These are phyloP conservation scores for Salminus brasiliensis DNA, from an alignment of 2,113 vertebrate genomes.

Conservation along the genomic window DNA sequence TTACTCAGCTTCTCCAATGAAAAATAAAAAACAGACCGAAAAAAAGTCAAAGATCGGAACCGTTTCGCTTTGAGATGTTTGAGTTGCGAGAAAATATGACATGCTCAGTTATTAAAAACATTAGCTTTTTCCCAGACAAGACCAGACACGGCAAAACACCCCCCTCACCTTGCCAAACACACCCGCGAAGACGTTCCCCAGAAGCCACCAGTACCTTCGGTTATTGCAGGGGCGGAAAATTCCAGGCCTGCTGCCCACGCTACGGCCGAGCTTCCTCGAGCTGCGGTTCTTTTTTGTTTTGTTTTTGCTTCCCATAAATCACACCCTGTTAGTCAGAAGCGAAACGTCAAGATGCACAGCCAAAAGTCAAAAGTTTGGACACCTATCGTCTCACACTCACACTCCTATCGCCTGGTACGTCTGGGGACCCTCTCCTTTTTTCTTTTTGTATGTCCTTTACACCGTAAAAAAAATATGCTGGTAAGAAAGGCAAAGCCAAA, in stretches of 20 bases:
- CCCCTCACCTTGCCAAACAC: neutral
- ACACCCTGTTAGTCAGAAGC: neutral
- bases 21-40: too few species aligned
- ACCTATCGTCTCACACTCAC: too few species aligned
- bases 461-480: too few species aligned
- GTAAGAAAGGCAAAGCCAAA: too few species aligned
- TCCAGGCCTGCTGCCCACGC: neutral
- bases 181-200: neutral
- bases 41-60: too few species aligned
- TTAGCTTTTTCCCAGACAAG: neutral
- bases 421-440: too few species aligned
- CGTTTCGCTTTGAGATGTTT: neutral
- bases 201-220: neutral
- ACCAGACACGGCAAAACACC: neutral
- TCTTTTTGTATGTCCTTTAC: too few species aligned
- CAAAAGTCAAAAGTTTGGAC: neutral
- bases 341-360: neutral
- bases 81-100: neutral
- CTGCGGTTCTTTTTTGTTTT: neutral
- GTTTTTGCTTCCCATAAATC: neutral
- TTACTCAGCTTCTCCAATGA: too few species aligned
- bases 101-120: neutral
- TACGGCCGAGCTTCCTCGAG: neutral
- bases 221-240: neutral
- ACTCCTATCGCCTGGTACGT: too few species aligned